Evolutionary conservation across 2,797 vertebrate genomes (phyloP).

Genomic region (Coracias cyanogaster): DNA sequence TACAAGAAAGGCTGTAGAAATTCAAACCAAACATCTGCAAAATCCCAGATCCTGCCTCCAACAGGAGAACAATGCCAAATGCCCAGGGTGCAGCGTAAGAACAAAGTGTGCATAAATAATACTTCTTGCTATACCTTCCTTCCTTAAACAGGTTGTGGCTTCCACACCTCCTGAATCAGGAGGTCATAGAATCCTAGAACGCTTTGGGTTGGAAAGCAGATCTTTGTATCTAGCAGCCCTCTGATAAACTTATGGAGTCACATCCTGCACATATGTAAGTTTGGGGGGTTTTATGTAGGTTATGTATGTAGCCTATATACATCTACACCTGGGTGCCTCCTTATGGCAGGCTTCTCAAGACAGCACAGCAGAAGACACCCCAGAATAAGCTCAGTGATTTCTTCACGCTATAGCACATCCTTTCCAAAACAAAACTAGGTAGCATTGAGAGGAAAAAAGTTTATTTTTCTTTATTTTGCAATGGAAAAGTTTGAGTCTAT

Average conservation of each 20-base stretch:
- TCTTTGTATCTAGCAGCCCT: neutral
- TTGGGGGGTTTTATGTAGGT: neutral
- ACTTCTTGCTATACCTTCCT: neutral
- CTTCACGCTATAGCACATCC: neutral
- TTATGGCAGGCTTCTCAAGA: neutral
- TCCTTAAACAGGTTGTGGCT: neutral
- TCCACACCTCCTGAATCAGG: neutral
- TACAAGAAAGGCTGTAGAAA: neutral
- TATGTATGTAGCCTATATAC: neutral
- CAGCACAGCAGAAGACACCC: neutral
- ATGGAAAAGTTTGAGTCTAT: slow-evolving; percentile 1
- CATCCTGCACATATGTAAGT: neutral
- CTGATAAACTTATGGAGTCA: neutral
- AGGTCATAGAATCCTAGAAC: neutral
- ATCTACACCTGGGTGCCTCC: neutral
- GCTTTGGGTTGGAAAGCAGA: neutral
- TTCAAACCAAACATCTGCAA: neutral
- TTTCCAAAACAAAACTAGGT: neutral
- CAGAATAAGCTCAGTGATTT: neutral
- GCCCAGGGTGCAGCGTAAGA: neutral
- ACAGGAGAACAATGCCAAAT: neutral
- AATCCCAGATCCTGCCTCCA: neutral
- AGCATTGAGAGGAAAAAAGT: neutral
- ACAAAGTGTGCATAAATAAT: neutral
- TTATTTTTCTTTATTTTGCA: slow-evolving; percentile 31